These are phyloP conservation scores for Lasius platythorax DNA, from an alignment of 2,888 invertebrate genomes.

Conservation along the genomic window DNA sequence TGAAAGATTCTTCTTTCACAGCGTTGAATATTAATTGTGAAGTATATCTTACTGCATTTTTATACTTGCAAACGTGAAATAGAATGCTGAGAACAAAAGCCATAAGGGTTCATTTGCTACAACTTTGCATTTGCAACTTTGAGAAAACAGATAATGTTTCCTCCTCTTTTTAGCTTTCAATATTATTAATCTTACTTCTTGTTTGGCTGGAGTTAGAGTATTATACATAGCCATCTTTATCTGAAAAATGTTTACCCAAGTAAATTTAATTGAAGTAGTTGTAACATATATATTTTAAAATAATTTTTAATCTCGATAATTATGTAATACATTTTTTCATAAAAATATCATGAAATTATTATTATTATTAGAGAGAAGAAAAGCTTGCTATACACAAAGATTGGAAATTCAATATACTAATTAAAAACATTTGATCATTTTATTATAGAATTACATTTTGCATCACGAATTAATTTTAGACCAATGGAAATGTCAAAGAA, in stretches of 20 bases:
- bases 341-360: neutral
- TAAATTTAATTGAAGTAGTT: neutral
- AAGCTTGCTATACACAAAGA: neutral
- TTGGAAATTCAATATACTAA: neutral
- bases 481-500: neutral
- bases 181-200: neutral
- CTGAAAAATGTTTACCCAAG: neutral
- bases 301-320: neutral
- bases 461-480: neutral
- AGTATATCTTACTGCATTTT: conserved; percentile 1
- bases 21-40: conserved; percentile 28
- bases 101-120: neutral
- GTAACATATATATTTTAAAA: neutral
- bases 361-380: neutral
- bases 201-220: neutral
- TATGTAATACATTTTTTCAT: neutral
- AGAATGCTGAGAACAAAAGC: neutral
- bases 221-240: neutral
- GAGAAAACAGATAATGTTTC: neutral
- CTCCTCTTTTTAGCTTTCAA: neutral
- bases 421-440: neutral
- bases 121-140: neutral
- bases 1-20: conserved; percentile 28
- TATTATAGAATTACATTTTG: neutral
- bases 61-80: neutral